A percentile compares a stretch with the other conserved stretches of the same genome.
Conservation (phyloP, 2,113 vertebrate genomes). For the Paracyprichromis sp. region DNA sequence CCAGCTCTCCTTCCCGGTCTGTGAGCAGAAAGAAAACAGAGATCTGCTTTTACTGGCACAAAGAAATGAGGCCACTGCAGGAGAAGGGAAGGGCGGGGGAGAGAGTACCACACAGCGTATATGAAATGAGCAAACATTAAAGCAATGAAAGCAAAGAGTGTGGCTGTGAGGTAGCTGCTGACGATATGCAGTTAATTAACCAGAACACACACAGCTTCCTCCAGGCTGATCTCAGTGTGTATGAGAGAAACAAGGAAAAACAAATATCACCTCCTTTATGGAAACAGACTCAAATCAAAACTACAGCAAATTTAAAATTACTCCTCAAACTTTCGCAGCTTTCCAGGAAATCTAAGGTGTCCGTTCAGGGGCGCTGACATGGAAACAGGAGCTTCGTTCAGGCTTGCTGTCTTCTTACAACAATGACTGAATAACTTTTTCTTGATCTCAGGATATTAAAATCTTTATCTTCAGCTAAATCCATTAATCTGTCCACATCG, state of each 20-base stretch:
- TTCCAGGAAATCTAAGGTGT: background rate
- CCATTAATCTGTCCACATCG: background rate
- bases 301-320: background rate
- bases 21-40: background rate
- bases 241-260: background rate
- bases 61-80: background rate
- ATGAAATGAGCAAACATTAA: background rate
- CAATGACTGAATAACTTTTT: background rate
- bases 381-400: background rate
- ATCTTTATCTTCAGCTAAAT: background rate
- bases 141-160: background rate
- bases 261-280: background rate
- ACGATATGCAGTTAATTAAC: background rate
- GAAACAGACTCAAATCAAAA: background rate
- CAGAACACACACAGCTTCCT: background rate
- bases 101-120: background rate
- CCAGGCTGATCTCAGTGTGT: background rate
- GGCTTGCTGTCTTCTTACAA: background rate
- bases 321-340: background rate
- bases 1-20: background rate
- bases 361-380: background rate
- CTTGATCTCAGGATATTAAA: background rate
- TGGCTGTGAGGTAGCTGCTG: background rate
- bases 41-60: background rate
- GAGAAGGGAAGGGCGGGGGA: background rate